Evolutionary conservation across 1,140 invertebrate genomes (phyloP).

Genomic region (Acromyrmex echinatior): DNA sequence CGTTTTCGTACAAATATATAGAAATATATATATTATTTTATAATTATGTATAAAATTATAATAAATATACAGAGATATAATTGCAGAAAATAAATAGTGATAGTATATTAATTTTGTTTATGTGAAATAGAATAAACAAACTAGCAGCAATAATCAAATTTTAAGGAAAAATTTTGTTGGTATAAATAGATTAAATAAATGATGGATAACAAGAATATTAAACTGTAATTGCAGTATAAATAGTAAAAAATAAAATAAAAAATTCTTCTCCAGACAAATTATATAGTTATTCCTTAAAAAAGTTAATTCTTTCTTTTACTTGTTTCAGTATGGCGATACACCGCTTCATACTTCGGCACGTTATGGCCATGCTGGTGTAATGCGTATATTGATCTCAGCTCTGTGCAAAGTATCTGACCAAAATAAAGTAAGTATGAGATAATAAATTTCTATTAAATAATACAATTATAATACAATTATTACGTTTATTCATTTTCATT

Average conservation of each 20-base stretch:
- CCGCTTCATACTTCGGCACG: conserved; percentile 97
- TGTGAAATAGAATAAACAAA: neutral
- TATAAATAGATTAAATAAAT: neutral
- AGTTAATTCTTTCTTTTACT: conserved; percentile 4
- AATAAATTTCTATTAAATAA: conserved; percentile 17
- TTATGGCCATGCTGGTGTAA: conserved; percentile 98
- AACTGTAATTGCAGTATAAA: neutral
- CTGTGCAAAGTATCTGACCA: conserved; percentile 94
- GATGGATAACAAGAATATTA: neutral
- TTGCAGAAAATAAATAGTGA: neutral
- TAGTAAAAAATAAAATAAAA: neutral
- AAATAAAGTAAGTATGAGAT: conserved; percentile 91
- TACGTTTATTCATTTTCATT: neutral
- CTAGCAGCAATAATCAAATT: neutral
- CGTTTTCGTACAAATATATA: neutral
- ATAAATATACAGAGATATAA: neutral
- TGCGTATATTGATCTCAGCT: conserved; percentile 96
- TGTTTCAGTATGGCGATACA: conserved; percentile 96
- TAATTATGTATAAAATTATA: neutral
- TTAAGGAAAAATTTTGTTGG: neutral
- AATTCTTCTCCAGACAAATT: neutral
- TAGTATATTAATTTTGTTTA: neutral
- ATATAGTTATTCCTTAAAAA: neutral
- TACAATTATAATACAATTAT: no score
- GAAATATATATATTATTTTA: neutral